These are phyloP conservation scores for Cyprinodon tularosa DNA, from an alignment of 2,113 vertebrate species.

Conservation along the genomic window DNA sequence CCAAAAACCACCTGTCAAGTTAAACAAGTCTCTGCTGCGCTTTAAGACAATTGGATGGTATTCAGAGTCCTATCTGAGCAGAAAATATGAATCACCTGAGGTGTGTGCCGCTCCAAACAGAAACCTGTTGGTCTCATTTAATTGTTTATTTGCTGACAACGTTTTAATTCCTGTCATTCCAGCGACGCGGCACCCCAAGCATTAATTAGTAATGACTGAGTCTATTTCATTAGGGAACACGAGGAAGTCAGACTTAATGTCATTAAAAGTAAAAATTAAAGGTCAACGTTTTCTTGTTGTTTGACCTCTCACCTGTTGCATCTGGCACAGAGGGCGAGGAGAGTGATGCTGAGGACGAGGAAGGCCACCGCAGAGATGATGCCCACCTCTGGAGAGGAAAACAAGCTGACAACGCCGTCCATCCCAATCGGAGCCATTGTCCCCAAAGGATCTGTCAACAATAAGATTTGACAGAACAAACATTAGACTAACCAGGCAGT, in stretches of 20 bases:
- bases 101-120: constrained; percentile 1
- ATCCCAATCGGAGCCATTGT: constrained; percentile 67
- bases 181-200: background rate
- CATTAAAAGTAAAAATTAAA: background rate
- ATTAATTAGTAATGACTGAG: background rate
- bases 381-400: constrained; percentile 59
- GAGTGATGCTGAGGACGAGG: constrained; percentile 57
- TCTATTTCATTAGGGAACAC: background rate
- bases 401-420: constrained; percentile 26
- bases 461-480: background rate
- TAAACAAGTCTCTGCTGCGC: constrained; percentile 40
- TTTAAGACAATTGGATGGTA: constrained; percentile 5
- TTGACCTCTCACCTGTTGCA: constrained; percentile 61
- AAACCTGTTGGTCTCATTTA: background rate
- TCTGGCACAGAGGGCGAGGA: constrained; percentile 56
- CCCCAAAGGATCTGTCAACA: constrained; percentile 15
- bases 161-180: background rate
- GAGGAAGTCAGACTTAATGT: background rate
- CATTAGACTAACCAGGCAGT: background rate
- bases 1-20: constrained; percentile 45
- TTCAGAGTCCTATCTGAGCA: background rate
- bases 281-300: background rate
- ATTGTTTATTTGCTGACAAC: background rate
- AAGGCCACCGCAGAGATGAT: constrained; percentile 64
- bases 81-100: constrained; percentile 1